phyloP scores from a whole-genome alignment of 2,113 vertebrate genomes.

The Rhizomys pruinosus region DNA sequence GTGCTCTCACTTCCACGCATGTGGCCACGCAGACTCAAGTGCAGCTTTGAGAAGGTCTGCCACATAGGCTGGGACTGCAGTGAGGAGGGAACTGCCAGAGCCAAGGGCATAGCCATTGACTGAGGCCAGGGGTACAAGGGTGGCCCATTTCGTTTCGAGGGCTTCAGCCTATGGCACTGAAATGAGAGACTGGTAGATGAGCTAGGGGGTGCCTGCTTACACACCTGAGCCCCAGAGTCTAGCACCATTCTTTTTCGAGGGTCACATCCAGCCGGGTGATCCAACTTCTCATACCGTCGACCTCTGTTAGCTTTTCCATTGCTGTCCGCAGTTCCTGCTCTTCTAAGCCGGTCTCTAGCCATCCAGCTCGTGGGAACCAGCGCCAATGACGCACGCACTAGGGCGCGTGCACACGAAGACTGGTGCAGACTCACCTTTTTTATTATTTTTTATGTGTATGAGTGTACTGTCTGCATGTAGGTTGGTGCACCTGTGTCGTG shows the following conservation, averaged over 20 bases:
- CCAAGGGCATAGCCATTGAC: conserved; percentile 64
- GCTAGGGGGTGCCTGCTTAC: conserved; percentile 85
- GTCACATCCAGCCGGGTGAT: conserved; percentile 65
- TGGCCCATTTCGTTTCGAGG: conserved; percentile 82
- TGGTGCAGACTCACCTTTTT: not conserved
- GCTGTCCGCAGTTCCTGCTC: not conserved
- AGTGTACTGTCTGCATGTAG: no score
- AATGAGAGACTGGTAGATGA: conserved; percentile 61
- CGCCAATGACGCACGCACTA: conserved; percentile 46
- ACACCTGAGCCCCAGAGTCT: conserved; percentile 88
- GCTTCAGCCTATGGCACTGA: conserved; percentile 74
- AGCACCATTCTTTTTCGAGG: conserved; percentile 90
- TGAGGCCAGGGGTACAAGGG: conserved; percentile 73
- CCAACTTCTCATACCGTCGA: conserved; percentile 48
- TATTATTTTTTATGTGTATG: no score
- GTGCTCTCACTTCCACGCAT: conserved; percentile 75
- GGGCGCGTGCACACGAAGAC: conserved; percentile 39
- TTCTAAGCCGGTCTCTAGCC: not conserved
- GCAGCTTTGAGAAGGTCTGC: conserved; percentile 62
- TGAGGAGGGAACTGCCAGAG: conserved; percentile 66
- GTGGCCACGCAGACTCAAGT: conserved; percentile 64
- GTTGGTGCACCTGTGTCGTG: no score
- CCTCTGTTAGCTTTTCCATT: conserved; percentile 49
- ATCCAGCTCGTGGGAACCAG: not conserved
- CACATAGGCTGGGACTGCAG: conserved; percentile 16